A percentile compares a stretch with the other conserved stretches of the same genome.
Evolutionary conservation across 1,140 invertebrate genomes (phyloP).

Genomic region (Copidosoma floridanum): DNA sequence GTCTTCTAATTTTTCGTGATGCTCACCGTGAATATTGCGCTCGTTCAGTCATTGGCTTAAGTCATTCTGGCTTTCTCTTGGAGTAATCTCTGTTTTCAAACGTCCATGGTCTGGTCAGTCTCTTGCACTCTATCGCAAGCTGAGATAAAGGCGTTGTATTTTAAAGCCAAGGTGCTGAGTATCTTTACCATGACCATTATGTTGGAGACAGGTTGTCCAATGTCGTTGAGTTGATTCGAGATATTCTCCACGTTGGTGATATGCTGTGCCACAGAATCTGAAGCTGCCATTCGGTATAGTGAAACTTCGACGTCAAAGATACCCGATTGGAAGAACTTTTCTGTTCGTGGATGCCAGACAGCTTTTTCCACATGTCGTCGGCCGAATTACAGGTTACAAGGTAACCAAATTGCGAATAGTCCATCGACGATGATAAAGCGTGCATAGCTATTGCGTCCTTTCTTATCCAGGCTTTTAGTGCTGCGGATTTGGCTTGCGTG

Average conservation of each 20-base stretch:
- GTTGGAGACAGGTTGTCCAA: conserved; percentile 13
- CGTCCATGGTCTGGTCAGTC: conserved; percentile 5
- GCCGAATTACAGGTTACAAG: conserved; percentile 1
- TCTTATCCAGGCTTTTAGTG: conserved; percentile 5
- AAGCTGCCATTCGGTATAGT: conserved; percentile 16
- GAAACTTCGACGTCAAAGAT: conserved; percentile 21
- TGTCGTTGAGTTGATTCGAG: conserved; percentile 25
- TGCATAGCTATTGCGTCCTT: conserved; percentile 22
- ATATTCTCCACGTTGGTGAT: conserved; percentile 25
- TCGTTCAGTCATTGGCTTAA: neutral
- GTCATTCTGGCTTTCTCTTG: conserved; percentile 1
- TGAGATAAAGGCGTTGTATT: conserved; percentile 16
- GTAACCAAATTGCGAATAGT: conserved; percentile 13
- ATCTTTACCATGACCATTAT: conserved; percentile 24
- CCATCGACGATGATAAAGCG: conserved; percentile 14
- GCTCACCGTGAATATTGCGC: neutral
- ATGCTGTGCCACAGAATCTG: conserved; percentile 16
- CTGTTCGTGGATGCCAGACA: neutral
- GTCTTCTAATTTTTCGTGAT: neutral
- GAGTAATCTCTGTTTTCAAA: conserved; percentile 7
- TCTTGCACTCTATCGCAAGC: conserved; percentile 18
- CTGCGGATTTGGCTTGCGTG: no score
- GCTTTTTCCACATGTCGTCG: conserved; percentile 3
- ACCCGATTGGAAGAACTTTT: conserved; percentile 24
- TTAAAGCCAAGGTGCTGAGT: conserved; percentile 8